These are phyloP conservation scores for Syrrhaptes paradoxus DNA, from an alignment of 2,113 vertebrate genomes.

Conservation along the genomic window DNA sequence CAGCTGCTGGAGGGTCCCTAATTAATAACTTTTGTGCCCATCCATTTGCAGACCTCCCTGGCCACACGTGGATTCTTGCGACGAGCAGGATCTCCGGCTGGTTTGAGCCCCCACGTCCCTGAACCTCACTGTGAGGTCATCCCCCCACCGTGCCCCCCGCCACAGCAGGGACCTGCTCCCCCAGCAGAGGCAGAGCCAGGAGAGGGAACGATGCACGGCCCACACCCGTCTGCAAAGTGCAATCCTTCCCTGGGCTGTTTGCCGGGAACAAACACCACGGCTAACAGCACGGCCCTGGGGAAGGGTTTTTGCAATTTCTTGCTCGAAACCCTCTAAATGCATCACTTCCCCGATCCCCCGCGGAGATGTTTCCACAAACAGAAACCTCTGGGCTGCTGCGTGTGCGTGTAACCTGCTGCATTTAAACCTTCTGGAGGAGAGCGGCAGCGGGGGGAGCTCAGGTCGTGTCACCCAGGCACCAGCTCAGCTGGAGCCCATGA, in stretches of 20 bases:
- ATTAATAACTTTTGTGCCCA: background rate
- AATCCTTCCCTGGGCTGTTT: background rate
- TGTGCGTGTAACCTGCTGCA: background rate
- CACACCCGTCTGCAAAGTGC: no score
- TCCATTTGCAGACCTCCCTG: background rate
- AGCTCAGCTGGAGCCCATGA: background rate
- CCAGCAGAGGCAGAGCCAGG: background rate
- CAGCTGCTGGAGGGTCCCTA: background rate
- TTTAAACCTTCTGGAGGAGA: background rate
- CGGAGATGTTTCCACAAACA: background rate
- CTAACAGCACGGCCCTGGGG: background rate
- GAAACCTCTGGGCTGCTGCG: background rate
- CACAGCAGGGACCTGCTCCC: background rate
- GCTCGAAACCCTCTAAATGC: slow-evolving; percentile 42
- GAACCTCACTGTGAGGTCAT: background rate
- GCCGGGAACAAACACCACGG: background rate
- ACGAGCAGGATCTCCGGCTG: rapidly evolving
- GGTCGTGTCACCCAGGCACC: background rate
- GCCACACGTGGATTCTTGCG: background rate
- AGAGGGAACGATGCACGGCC: no score
- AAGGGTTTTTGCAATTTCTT: background rate
- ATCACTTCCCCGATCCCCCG: background rate
- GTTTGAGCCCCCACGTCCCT: rapidly evolving
- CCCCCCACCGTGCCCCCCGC: no score
- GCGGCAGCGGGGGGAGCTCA: rapidly evolving